Conservation (phyloP, 2,113 vertebrate species). For the Menura novaehollandiae region DNA sequence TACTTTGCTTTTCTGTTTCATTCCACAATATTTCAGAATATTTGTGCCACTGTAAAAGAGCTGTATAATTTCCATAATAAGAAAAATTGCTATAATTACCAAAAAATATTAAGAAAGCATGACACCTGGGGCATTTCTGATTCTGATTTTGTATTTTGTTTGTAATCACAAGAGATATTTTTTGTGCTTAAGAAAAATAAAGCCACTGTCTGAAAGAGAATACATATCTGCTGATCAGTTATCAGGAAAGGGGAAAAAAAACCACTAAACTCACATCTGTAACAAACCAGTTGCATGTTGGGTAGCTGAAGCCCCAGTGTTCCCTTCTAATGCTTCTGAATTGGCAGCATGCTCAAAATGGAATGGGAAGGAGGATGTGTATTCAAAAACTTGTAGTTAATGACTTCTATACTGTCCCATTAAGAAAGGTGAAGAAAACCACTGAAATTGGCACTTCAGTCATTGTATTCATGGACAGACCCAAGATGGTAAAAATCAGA, state of each 20-base stretch:
- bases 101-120: constrained; percentile 63
- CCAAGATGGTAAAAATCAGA: background rate
- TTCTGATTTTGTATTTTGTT: constrained; percentile 55
- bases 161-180: constrained; percentile 33
- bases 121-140: constrained; percentile 45
- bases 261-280: background rate
- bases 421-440: background rate
- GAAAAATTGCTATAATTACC: constrained; percentile 62
- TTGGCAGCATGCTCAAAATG: background rate
- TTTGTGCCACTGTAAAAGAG: constrained; percentile 60
- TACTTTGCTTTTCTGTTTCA: constrained; percentile 43
- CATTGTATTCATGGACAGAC: background rate
- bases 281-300: background rate
- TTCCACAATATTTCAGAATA: constrained; percentile 61
- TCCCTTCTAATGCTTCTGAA: background rate
- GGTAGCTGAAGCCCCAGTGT: background rate
- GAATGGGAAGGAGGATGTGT: background rate
- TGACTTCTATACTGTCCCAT: background rate
- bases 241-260: background rate
- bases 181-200: constrained; percentile 38
- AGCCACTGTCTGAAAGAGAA: constrained; percentile 16
- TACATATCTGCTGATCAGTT: background rate
- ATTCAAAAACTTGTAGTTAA: background rate
- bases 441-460: background rate
- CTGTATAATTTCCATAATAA: constrained; percentile 57